Base-by-base conservation (phyloP, 2,888 invertebrate genomes). In the Euplexia lucipara region DNA sequence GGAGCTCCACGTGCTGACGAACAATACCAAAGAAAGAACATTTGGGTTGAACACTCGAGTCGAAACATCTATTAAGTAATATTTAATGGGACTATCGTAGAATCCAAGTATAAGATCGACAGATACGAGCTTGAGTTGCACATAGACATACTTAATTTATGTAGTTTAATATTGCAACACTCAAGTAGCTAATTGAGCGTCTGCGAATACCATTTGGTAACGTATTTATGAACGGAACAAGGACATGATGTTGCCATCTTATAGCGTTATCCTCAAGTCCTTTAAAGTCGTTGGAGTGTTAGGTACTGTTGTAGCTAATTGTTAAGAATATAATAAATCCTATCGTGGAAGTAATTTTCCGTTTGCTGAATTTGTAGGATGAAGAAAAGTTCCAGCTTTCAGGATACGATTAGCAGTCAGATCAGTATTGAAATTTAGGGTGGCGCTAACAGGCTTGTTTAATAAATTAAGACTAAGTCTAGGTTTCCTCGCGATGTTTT, bases 81-180 rank as follows among this genome's bases (percentile, higher is more conserved):
- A 26, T 3, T 18, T 5, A 1, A 57, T 18, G 8, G 10, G 7
- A 20, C 9, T 5, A 39, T 26, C 7, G 8, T 2, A 16, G 22
- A 14, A 22, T 26, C 34, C 10, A 34, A 45, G 10, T 26, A 42
- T 14, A 34, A 45, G 10, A 34, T 3, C 18, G 14, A 8, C 26
- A 37, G 9, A 53, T 32, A 39, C 8, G 16, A 39, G 34, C 32
- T 18, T 34, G 3, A 65, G 0, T 64, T 37, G 39, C 39, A 59
- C 9, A 39, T 3, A 18, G n/a, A 20, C 44, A 39, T 3, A 18
- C 7, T 30, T 47, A 20, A 53, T 35, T 9, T 35, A 70, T 57
- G 52, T n/a, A 47, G 35, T 57, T 56, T 44, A 57, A 16, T 0
- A 48, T 71, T 65, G 39, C 57, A 54, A 39, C 39, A 70, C 5